Conservation (phyloP, 2,888 invertebrate genomes). For the Athalia rosae region DNA sequence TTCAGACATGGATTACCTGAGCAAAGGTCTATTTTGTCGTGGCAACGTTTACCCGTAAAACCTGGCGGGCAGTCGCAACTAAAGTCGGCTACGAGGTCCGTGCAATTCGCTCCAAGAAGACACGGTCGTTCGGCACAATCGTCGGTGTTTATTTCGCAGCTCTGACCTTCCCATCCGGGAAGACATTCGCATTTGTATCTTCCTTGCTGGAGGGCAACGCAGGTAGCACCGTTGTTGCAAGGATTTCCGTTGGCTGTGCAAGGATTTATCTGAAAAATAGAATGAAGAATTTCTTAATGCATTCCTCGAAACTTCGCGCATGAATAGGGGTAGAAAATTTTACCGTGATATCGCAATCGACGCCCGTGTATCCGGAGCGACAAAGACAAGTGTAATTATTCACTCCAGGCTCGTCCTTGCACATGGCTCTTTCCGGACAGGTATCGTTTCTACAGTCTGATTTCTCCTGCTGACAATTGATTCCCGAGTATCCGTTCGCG, state of each 20-base stretch:
- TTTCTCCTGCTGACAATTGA: slow-evolving; percentile 95
- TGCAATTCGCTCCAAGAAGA: slow-evolving; percentile 91
- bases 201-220: slow-evolving; percentile 92
- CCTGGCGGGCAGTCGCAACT: slow-evolving; percentile 95
- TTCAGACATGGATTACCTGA: slow-evolving; percentile 93
- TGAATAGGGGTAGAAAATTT: slow-evolving; percentile 59
- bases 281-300: slow-evolving; percentile 40
- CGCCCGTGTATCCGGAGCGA: slow-evolving; percentile 94
- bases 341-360: slow-evolving; percentile 92
- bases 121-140: slow-evolving; percentile 96
- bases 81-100: slow-evolving; percentile 96
- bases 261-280: slow-evolving; percentile 84
- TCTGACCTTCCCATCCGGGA: slow-evolving; percentile 97
- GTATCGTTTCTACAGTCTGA: slow-evolving; percentile 92
- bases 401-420: slow-evolving; percentile 93
- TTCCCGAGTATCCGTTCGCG: slow-evolving; percentile 89
- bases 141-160: slow-evolving; percentile 94
- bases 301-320: not conserved
- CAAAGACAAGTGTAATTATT: slow-evolving; percentile 95
- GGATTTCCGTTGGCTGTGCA: slow-evolving; percentile 93
- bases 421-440: slow-evolving; percentile 97
- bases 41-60: slow-evolving; percentile 96
- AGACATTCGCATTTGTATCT: slow-evolving; percentile 96
- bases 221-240: slow-evolving; percentile 92
- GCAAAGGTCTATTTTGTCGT: slow-evolving; percentile 95